phyloP scores from a whole-genome alignment of 2,113 vertebrate genomes.

The Eurystomus gularis region DNA sequence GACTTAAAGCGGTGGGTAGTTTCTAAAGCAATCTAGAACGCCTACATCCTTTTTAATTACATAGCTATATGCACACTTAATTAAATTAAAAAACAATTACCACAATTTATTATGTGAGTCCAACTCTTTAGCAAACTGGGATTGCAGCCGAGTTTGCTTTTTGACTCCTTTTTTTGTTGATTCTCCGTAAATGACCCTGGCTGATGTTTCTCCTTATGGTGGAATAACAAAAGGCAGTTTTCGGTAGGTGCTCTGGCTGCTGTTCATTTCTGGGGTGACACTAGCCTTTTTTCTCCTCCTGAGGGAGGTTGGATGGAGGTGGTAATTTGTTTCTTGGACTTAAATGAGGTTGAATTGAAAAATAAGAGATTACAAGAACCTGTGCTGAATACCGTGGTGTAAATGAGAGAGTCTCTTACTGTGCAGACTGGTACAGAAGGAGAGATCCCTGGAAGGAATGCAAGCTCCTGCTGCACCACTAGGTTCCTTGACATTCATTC shows the following conservation, averaged over 20 bases:
- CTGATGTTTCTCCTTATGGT: background rate
- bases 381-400: background rate
- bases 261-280: background rate
- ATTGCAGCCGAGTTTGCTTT: background rate
- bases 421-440: background rate
- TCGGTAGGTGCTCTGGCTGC: background rate
- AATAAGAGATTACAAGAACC: background rate
- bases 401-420: background rate
- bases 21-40: background rate
- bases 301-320: background rate
- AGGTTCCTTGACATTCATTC: background rate
- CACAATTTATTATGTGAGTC: background rate
- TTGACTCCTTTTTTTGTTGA: background rate
- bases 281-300: background rate
- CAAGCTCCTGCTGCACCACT: background rate
- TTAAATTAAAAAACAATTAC: slow-evolving; percentile 40
- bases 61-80: background rate
- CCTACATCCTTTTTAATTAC: background rate
- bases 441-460: background rate
- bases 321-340: background rate
- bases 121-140: background rate
- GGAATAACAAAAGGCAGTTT: background rate
- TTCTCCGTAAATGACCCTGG: background rate
- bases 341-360: background rate
- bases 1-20: background rate